phyloP scores from a whole-genome alignment of 2,888 invertebrate species.

The Calameuta idolon region DNA sequence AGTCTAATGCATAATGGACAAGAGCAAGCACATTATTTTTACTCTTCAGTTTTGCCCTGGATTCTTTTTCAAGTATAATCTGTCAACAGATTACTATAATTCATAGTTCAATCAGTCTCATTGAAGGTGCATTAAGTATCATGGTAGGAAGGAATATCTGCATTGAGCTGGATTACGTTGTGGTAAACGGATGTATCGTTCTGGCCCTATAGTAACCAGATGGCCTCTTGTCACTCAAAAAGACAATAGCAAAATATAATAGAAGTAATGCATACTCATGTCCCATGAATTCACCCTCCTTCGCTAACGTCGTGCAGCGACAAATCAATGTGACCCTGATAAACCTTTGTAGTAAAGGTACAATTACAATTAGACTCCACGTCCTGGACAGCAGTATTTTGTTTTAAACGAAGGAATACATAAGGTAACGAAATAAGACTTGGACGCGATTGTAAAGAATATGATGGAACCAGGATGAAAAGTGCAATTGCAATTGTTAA shows the following conservation, averaged over 20 bases:
- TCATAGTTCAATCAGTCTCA: not conserved
- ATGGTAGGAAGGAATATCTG: not conserved
- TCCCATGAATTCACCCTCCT: conserved; percentile 28
- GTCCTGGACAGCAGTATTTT: conserved; percentile 11
- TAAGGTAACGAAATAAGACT: not conserved
- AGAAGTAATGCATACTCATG: not conserved
- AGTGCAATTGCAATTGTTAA: conserved; percentile 39
- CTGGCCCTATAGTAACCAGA: not conserved
- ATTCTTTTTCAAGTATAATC: too few species aligned
- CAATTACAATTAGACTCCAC: conserved; percentile 41
- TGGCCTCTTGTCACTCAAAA: not conserved
- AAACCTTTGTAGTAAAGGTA: conserved; percentile 35
- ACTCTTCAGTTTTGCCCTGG: not conserved
- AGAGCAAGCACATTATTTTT: not conserved
- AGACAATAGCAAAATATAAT: not conserved
- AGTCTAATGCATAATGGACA: not conserved
- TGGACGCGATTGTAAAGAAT: not conserved
- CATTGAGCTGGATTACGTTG: not conserved
- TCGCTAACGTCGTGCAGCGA: conserved; percentile 38
- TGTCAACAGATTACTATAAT: not conserved
- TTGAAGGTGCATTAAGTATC: not conserved
- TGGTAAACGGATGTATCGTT: not conserved
- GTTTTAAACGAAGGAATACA: not conserved
- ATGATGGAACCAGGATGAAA: conserved; percentile 23
- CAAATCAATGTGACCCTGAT: conserved; percentile 35